Base-by-base conservation (phyloP, 1,140 invertebrate species). In the Xylocopa sonorina region DNA sequence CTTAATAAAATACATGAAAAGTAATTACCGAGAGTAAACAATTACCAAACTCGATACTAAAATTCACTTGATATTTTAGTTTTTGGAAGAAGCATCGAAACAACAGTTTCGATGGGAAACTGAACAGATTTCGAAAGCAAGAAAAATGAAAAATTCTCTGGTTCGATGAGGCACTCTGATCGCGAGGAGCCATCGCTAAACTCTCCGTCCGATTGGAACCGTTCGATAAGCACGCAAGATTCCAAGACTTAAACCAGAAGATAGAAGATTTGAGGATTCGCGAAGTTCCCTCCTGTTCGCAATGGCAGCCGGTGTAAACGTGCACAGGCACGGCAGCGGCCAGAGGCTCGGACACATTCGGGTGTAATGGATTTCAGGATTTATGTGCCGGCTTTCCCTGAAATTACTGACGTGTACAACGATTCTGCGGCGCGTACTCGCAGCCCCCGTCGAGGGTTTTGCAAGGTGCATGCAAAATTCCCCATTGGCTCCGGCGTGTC, bases 361-460 rank as follows among this genome's bases (percentile, higher is more conserved):
- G n/a, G 21, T 41, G 58, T 63, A 74, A 74, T 63, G 46, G 58
- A 63, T 62, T 63, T 38, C 71, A 41, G 43, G 46, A 74, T 74
- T 51, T 74, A 74, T 46, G 58, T 51, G 58, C 10, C 12, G 32
- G 58, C 34, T 63, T 63, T 63, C 71, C 64, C 46, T 46, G 60
- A 74, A 74, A 74, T 74, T 74, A 74, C 58, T 51, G 71, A 53
- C 58, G 46, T 50, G 46, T 27, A 62, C 71, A 72, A 72, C 27
- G 18, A 63, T 24, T 18, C 58, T 29, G n/a, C 14, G 9, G 14
- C 21, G 58, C 43, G 41, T 57, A 71, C 51, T 55, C 24, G n/a
- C 16, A 16, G 6, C 21, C 43, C 12, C 27, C 32, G 32, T 34
- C 12, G 53, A n/a, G 18, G n/a, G 24, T 51, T 74, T 51, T 50